Percentiles rank a stretch among this genome's conserved stretches.
These are phyloP conservation scores for Globodera rostochiensis DNA, from an alignment of 1,140 invertebrate species.

Conservation along the genomic window DNA sequence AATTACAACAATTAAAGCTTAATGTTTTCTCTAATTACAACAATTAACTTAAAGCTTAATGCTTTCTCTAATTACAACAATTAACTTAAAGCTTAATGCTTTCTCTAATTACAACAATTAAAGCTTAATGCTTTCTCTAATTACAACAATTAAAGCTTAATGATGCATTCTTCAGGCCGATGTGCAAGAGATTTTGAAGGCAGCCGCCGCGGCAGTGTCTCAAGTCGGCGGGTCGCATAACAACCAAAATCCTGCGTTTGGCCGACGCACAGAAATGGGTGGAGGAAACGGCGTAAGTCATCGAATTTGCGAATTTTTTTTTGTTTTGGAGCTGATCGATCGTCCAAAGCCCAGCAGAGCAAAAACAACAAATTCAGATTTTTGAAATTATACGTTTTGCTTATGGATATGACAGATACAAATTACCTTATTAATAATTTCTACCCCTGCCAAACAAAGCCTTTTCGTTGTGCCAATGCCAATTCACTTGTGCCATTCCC, in stretches of 20 bases:
- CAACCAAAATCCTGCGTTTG: not conserved
- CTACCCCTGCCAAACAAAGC: not conserved
- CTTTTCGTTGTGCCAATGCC: not conserved
- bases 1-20: too few species aligned
- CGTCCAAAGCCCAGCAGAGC: too few species aligned
- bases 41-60: too few species aligned
- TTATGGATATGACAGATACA: too few species aligned
- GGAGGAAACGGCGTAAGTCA: not conserved
- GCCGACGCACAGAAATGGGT: not conserved
- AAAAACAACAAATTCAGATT: too few species aligned
- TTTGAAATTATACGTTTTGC: too few species aligned
- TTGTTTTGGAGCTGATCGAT: not conserved
- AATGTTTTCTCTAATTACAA: too few species aligned
- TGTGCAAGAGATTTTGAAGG: conserved; percentile 28
- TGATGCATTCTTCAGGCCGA: conserved; percentile 12
- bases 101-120: too few species aligned
- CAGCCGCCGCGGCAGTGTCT: conserved; percentile 13
- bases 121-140: too few species aligned
- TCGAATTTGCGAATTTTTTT: not conserved
- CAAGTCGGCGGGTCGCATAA: conserved; percentile 3
- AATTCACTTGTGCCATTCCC: not conserved
- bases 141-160: not conserved
- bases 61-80: too few species aligned
- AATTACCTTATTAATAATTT: too few species aligned
- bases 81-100: too few species aligned